Base-by-base conservation (phyloP, 2,797 vertebrate genomes). In the Peromyscus eremicus region DNA sequence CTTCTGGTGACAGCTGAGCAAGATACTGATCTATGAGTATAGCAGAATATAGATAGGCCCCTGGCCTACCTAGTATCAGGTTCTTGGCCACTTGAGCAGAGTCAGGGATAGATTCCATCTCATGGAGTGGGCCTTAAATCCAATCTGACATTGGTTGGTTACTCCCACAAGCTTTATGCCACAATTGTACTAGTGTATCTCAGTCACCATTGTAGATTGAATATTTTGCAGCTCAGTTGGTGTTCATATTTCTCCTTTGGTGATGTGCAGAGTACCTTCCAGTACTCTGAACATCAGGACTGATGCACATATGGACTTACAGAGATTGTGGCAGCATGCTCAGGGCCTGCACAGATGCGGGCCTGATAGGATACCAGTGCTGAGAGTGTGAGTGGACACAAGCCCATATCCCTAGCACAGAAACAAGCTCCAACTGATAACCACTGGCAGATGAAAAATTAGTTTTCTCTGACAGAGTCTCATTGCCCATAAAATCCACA, bases 321-420 rank as follows among this genome's bases (percentile, higher is more conserved):
- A 62, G 57, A 62, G 57, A 83, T 57, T 83, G 27, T 60, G 55
- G 25, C 7, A 29, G 2, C 25, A 19, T 43, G 25, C n/a, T 40
- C 57, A 62, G 37, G 23, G 37, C 13, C n/a, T 29, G 4, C 32
- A 79, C 27, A 49, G 46, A 27, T 17, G 12, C 3, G 19, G 2
- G 5, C 34, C 21, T 37, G 55, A 27, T 60, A 4, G n/a, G 23
- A 10, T 82, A 82, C 55, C 25, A 29, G 55, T 17, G n/a, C 13
- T 3, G 0, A 29, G 80, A 17, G 57, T 5, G 0, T 8, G 14
- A 27, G n/a, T 4, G 0, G 25, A 5, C 25, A 19, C 25, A 16
- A 62, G 6, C 25, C 57, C 14, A 5, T 5, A 6, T 29, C 37
- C 25, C 57, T 83, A 62, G 43, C 57, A 29, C n/a, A 62, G 81